Evolutionary conservation across 2,888 invertebrate genomes (phyloP), one percentile per base, ranked within the genome.

Genomic region (Diadromus collaris): DNA sequence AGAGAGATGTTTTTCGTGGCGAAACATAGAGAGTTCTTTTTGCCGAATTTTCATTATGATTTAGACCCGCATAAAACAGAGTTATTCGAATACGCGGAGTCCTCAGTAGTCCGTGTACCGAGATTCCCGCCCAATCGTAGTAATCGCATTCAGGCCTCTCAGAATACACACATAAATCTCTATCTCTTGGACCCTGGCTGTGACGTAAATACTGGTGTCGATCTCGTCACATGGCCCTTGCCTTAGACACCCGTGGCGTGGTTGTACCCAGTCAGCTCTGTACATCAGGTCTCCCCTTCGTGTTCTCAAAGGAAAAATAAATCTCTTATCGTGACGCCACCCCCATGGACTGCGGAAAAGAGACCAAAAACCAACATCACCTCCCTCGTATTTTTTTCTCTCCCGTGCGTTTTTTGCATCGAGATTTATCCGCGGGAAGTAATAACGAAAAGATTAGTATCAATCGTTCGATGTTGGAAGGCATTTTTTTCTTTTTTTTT

Each of bases 321-420:
- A 81, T 79, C 77, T 78, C 74, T 68, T 78, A 76, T 69, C 76
- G 74, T 60, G 77, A 81, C 72, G 70, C 29, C 46, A 74, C 71
- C 74, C 68, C 71, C 24, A 44, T 63, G 63, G 65, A 64, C 64
- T 51, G 24, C 54, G 24, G 44, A 34, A 75, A 74, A 68, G 68
- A 68, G 75, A 58, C 69, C 61, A 75, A 75, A 77, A 77, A 67
- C 48, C 61, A 21, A n/a, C 58, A 54, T 61, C 69, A 29, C 41
- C 61, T 21, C 48, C 61, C 64, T 21, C 19, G 61, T 29, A 54
- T 58, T 61, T 65, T 46, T 48, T 60, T 34, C 34, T 44, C 56
- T 38, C 13, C 24, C 38, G 19, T 56, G 10, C 2, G n/a, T 19
- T 73, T 68, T 76, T 76, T 44, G 19, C 38, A 71, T 58, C 38